Conservation (phyloP, 1,140 invertebrate genomes). For the Nebria ingens region DNA sequence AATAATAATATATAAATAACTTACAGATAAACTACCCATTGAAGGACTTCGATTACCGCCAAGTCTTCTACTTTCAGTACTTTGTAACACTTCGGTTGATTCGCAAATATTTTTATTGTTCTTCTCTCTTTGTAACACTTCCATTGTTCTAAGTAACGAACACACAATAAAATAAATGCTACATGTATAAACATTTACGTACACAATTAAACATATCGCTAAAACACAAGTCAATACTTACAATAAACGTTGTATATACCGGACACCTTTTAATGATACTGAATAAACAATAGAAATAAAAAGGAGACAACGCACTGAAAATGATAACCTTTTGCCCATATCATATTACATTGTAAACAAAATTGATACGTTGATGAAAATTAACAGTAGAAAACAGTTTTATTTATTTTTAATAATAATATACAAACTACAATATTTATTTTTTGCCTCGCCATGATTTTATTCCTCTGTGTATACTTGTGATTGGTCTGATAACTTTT, state of each 20-base stretch:
- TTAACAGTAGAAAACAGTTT: slow-evolving; percentile 1
- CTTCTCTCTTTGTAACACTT: neutral
- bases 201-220: neutral
- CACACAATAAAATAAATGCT: neutral
- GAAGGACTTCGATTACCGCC: neutral
- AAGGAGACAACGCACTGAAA: neutral
- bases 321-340: slow-evolving; percentile 3
- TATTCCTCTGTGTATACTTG: neutral
- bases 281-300: neutral
- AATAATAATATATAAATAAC: slow-evolving; percentile 10
- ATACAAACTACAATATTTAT: neutral
- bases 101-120: neutral
- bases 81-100: neutral
- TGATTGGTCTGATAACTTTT: slow-evolving; percentile 56
- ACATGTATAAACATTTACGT: neutral
- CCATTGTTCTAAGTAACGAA: neutral
- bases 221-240: neutral
- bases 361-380: neutral
- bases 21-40: slow-evolving; percentile 8
- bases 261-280: neutral
- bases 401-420: neutral
- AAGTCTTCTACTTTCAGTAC: neutral
- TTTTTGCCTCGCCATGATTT: neutral
- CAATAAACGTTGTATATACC: neutral
- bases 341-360: neutral